Percentiles rank a stretch among this genome's conserved stretches.
Conservation (phyloP, 2,888 invertebrate species). For the Torymus tubicola region DNA sequence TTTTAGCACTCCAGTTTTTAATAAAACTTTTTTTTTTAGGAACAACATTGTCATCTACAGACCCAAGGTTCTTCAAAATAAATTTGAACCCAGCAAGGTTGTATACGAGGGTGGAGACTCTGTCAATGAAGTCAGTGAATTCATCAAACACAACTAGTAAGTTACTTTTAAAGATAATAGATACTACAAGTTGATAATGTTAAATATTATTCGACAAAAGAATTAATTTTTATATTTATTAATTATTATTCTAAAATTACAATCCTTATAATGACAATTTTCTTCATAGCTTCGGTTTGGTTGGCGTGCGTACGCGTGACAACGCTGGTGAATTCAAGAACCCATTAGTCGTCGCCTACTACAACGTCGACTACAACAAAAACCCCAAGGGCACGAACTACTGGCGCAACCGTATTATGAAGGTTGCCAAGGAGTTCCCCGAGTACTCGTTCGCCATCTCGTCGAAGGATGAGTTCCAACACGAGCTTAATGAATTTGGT, state of each 20-base stretch:
- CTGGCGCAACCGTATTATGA: conserved; percentile 97
- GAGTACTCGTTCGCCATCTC: conserved; percentile 92
- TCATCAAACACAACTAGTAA: conserved; percentile 92
- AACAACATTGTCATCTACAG: conserved; percentile 92
- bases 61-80: conserved; percentile 92
- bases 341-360: conserved; percentile 95
- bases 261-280: too few relatives aligned
- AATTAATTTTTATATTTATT: too few relatives aligned
- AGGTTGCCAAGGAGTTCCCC: conserved; percentile 86
- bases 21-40: conserved; percentile 75
- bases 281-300: conserved; percentile 88
- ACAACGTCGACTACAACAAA: conserved; percentile 95
- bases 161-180: conserved; percentile 71
- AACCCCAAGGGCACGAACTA: conserved; percentile 99
- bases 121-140: conserved; percentile 85
- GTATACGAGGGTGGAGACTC: conserved; percentile 86
- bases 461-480: conserved; percentile 94
- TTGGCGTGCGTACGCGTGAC: conserved; percentile 92
- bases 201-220: too few relatives aligned
- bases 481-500: conserved; percentile 96
- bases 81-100: conserved; percentile 90
- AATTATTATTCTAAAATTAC: too few relatives aligned
- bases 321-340: conserved; percentile 90
- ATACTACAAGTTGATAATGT: too few relatives aligned
- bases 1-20: too few relatives aligned